Evolutionary conservation across 1,140 invertebrate species (phyloP), one percentile per base, ranked within the genome.

Genomic region (Drosophila pandora): DNA sequence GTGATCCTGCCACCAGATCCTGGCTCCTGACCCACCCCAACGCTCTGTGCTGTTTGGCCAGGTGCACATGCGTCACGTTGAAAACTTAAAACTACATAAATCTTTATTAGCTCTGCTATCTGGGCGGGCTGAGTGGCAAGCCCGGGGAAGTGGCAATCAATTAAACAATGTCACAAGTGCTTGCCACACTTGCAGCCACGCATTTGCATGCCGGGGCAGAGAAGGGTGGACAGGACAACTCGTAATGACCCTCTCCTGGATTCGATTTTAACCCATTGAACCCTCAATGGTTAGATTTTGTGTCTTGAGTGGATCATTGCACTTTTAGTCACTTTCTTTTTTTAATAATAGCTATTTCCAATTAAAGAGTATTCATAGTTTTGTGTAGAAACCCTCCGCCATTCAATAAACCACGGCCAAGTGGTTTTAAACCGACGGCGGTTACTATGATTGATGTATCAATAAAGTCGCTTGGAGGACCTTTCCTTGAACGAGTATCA

Each of bases 101-200:
- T 79, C 83, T 76, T 79, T 83, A 88, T 88, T 83, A 88, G 69
- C 82, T 69, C 57, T 65, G 69, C 76, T 60, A 61, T 55, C 43
- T 34, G 23, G 22, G 50, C 17, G 41, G 22, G 34, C 28, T 17
- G 45, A 47, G 37, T 13, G 34, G n/a, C 7, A 37, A 55, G 4
- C 60, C 13, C 32, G 2, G 49, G 32, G 48, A 13, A 22, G 79
- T 54, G 47, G 39, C 62, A 76, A 87, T 88, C 83, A 73, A 83
- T 87, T 87, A 88, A 53, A 79, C 71, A 82, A 59, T 79, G 83
- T 82, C 74, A 76, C 62, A 76, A 43, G 41, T 50, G 65, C 50
- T 45, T 37, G 57, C 65, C 30, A 56, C 49, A 37, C n/a, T 25
- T 54, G 48, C 30, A 65, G 23, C 39, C 13, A 2, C 12, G n/a